Percentiles rank a stretch among this genome's conserved stretches.
These are phyloP conservation scores for Scolopax bukidnonensis DNA, from an alignment of 2,797 vertebrate species.

Conservation along the genomic window DNA sequence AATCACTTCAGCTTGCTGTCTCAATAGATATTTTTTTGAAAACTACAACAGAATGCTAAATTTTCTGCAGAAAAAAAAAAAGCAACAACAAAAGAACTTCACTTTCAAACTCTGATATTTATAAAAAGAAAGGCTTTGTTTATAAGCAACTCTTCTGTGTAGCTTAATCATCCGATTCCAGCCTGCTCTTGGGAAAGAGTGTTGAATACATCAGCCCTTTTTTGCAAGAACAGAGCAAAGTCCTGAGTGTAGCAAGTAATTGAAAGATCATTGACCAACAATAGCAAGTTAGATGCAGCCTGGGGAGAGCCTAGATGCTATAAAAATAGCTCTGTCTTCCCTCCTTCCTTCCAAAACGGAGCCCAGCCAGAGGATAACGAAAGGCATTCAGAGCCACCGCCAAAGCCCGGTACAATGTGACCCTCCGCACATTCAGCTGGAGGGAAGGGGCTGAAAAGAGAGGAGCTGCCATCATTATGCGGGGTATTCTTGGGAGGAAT, in stretches of 20 bases:
- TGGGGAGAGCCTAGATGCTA: not conserved
- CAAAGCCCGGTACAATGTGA: not conserved
- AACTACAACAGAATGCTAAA: not conserved
- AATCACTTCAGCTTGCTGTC: not conserved
- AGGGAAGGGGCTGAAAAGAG: constrained; percentile 1
- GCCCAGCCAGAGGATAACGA: not conserved
- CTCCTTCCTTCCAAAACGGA: not conserved
- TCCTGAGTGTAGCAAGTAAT: not conserved
- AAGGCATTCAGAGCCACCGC: not conserved
- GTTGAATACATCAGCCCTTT: not conserved
- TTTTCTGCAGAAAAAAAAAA: not conserved
- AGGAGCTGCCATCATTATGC: not conserved
- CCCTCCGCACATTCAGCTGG: not conserved
- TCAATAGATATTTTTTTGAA: not conserved
- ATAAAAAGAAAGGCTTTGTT: not conserved
- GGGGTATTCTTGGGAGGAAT: not conserved
- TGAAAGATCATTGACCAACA: constrained; percentile 31
- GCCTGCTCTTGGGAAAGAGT: not conserved
- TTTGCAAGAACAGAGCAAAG: not conserved
- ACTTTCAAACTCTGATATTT: not conserved
- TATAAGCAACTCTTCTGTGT: not conserved
- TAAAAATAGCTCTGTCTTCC: not conserved
- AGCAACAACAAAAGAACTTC: not conserved
- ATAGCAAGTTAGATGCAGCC: not conserved
- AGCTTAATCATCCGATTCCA: not conserved